Conservation (phyloP, 2,113 vertebrate species). For the Etheostoma cragini region DNA sequence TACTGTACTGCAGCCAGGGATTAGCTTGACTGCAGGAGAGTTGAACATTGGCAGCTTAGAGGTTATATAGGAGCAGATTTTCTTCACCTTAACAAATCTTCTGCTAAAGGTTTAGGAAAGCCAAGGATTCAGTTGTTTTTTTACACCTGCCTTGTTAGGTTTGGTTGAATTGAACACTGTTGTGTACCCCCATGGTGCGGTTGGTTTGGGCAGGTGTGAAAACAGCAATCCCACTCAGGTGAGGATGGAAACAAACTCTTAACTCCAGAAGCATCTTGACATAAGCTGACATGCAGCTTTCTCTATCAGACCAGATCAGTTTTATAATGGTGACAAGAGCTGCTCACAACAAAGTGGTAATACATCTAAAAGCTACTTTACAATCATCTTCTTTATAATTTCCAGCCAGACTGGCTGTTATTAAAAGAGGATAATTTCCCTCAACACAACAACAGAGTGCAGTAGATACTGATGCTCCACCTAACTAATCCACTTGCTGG, state of each 20-base stretch:
- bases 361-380: constrained; percentile 33
- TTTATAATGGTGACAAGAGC: constrained; percentile 22
- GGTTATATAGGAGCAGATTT: background rate
- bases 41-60: constrained; percentile 23
- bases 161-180: too few species aligned
- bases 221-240: too few species aligned
- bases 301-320: constrained; percentile 11
- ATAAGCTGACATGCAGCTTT: constrained; percentile 29
- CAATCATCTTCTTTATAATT: constrained; percentile 23
- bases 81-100: constrained; percentile 13
- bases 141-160: too few species aligned
- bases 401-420: constrained; percentile 44
- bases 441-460: constrained; percentile 45
- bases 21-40: constrained; percentile 27
- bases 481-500: constrained; percentile 70
- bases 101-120: constrained; percentile 17
- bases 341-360: constrained; percentile 30
- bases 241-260: too few species aligned
- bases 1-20: background rate
- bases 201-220: too few species aligned
- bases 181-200: too few species aligned
- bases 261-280: background rate
- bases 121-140: background rate
- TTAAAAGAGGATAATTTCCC: constrained; percentile 43
- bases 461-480: constrained; percentile 52